Evolutionary conservation across 1,140 invertebrate species (phyloP).

Genomic region (Aphelinus atriplicis): DNA sequence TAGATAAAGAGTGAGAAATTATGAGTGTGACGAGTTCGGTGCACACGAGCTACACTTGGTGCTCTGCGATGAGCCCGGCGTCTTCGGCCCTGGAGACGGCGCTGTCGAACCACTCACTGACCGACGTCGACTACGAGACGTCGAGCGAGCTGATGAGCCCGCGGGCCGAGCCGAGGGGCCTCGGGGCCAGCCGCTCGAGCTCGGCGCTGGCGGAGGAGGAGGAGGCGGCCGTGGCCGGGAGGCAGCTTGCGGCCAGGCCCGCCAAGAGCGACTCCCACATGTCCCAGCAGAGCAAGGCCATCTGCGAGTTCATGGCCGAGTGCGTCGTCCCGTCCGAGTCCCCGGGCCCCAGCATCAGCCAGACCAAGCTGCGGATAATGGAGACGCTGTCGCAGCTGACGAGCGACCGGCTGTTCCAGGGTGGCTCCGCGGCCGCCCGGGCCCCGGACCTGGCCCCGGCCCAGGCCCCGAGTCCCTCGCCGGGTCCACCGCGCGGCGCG

Average conservation of each 20-base stretch:
- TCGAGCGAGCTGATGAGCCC: conserved; percentile 15
- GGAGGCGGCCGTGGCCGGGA: neutral
- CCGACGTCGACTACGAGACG: conserved; percentile 30
- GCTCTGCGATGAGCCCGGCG: conserved; percentile 13
- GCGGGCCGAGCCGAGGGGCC: neutral
- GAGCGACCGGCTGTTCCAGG: neutral
- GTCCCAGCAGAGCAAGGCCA: neutral
- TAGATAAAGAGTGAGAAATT: no score
- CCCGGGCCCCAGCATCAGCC: neutral
- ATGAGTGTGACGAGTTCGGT: neutral
- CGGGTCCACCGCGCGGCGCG: no score
- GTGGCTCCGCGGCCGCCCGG: neutral
- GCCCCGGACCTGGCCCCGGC: no score
- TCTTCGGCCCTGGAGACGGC: conserved; percentile 18
- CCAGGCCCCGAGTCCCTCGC: no score
- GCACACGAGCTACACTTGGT: neutral
- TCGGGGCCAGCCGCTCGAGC: neutral
- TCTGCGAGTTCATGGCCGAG: conserved; percentile 7
- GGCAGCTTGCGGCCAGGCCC: no score
- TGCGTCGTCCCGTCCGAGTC: neutral
- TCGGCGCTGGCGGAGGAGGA: neutral
- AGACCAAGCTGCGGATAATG: conserved; percentile 10
- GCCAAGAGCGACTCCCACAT: conserved; percentile 22
- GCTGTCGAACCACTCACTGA: neutral
- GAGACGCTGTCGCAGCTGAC: conserved; percentile 16